Evolutionary conservation across 2,113 vertebrate species (phyloP), one percentile per base, ranked within the genome.

Genomic region (Chloropsis cyanopogon): DNA sequence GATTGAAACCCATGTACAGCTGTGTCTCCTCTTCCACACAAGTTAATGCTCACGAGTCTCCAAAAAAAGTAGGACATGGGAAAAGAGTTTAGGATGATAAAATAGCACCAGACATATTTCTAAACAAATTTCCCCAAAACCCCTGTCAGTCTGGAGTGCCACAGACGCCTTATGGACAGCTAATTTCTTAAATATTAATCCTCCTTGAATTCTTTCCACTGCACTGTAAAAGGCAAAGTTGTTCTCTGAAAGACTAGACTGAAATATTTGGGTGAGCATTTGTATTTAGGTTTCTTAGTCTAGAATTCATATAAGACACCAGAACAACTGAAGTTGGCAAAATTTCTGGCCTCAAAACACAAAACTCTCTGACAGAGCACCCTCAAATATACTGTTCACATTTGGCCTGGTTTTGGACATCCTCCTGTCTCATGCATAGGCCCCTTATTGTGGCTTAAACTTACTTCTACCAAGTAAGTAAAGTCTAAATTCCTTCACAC

Each of bases 11-110:
- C 24, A 2, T 6, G 37, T 63, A 37, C 28, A 56, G 39, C 53
- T 77, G 26, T 33, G 17, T 37, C 46, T 88, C 25, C 41, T 76
- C 28, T 72, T 82, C 63, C 1, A 5, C 41, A 54, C 35, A 82
- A 53, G 18, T 0, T 1, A 86, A 47, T 0, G 0, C 9, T 64
- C 20, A 12, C 0, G 0, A 37, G 24, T 35, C 26, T 86, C 70
- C 65, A 82, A 70, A 95, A 70, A 95, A 93, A 73, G 29, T 59
- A 69, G 70, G 35, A 25, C 49, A 53, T 54, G 44, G 25, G 44
- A 41, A 64, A 84, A 82, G 39, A 53, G 26, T 66, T 88, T 20
- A 65, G 63, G 42, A 33, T 76, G 33, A 44, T 73, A 64, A 83
- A 84, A 26, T n/a, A 72, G 20, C 39, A 76, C 31, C 66, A 85